Evolutionary conservation across 2,113 vertebrate genomes (phyloP), one percentile per base, ranked within the genome.

Genomic region (Brachyhypopomus gauderio): DNA sequence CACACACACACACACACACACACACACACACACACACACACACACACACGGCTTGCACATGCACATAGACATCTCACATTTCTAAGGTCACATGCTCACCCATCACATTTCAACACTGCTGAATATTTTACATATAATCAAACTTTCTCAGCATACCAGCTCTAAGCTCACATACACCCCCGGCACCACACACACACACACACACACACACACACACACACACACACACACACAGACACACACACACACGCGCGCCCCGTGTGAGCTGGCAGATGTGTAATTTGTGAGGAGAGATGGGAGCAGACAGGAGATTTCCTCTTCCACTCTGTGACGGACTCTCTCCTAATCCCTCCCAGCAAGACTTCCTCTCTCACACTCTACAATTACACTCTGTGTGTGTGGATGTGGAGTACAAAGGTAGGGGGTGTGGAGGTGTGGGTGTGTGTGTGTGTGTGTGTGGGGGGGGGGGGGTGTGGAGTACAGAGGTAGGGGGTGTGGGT

Each of bases 211-310:
- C 34, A 45, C 30, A 69, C 70, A 73, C 85, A 75, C 81, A 64
- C 77, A n/a, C n/a, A n/a, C n/a, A n/a, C n/a, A n/a, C n/a, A n/a
- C n/a, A n/a, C n/a, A n/a, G n/a, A n/a, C n/a, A n/a, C n/a, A n/a
- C n/a, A n/a, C n/a, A n/a, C n/a, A n/a, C n/a, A n/a, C n/a, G n/a
- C n/a, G n/a, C 77, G 25, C n/a, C 6, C 59, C 12, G 70, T 79
- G 85, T 75, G 67, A 63, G 77, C 80, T 86, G 85, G 81, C 85
- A 84, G 83, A 86, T 86, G 85, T 86, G 77, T 86, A 86, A 86
- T 86, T 83, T 86, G 83, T 78, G 83, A 84, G 73, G 78, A 78
- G 82, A 84, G 80, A 80, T 59, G 70, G 72, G 56, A 79, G 85
- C 85, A 86, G 80, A 83, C 83, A 82, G 69, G 80, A 86, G 80